Base-by-base conservation (phyloP, 2,888 invertebrate genomes). In the Hirtodrosophila trivittata region DNA sequence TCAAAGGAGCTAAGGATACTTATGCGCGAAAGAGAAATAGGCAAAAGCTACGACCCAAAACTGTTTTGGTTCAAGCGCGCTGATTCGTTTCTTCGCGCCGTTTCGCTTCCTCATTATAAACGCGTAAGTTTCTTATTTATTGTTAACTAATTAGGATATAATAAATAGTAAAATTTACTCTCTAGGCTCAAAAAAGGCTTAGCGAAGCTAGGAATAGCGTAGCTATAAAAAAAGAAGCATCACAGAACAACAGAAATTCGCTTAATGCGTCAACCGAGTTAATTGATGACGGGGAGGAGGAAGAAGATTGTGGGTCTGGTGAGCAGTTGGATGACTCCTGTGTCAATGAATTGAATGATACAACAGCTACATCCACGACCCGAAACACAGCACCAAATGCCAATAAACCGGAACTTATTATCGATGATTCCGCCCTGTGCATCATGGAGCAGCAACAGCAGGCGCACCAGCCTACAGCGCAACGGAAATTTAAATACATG, bases 21-120 rank as follows among this genome's bases (percentile, higher is more conserved):
- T 25, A 72, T 76, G 55, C 87, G 86, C 16, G 77, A 78, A 37
- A 78, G 75, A 50, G 77, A 80, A 30, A 38, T 58, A 32, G 87
- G 81, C 1, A 50, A 67, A 12, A 10, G 21, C 42, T 88, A 89
- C 25, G 84, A 76, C 21, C 89, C 89, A 1, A 89, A 87, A 30
- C 32, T 89, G 2, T 87, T 88, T 51, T 89, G 89, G 89, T 89
- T 89, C 33, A 84, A 77, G 28, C 68, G 69, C 10, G 89, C 89
- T 2, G 87, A 89, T 71, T 54, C 69, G 0, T 89, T 89, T 56
- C 71, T 89, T 8, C 77, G 82, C 41, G 51, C 72, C 28, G 87
- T 89, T 8, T 89, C 89, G 3, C 66, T 84, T 1, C 75, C 77
- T 2, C 76, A 87, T 14, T 66, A 62, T 39, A 77, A 78, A 26